Percentiles rank a stretch among this genome's conserved stretches.
These are phyloP conservation scores for Microtus richardsoni DNA, from an alignment of 2,113 vertebrate genomes.

Conservation along the genomic window DNA sequence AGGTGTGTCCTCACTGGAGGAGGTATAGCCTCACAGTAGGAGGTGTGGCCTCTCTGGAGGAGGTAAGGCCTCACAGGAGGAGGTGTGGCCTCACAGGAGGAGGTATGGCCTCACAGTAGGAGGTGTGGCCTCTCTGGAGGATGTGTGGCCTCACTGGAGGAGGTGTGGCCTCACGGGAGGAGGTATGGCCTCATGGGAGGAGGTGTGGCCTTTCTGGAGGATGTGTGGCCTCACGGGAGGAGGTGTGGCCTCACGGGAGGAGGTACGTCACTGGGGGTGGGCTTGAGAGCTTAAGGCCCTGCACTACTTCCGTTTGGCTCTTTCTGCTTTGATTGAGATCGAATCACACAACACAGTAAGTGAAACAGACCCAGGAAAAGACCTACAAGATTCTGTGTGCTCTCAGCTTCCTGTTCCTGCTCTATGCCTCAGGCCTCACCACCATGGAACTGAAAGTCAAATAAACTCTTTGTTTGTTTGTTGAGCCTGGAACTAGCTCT, in stretches of 20 bases:
- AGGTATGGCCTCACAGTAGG: too few relatives aligned
- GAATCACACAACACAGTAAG: not conserved
- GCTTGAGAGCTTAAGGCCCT: not conserved
- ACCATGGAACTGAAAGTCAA: not conserved
- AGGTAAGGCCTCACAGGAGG: too few relatives aligned
- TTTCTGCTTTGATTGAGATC: not conserved
- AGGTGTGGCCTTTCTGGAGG: too few relatives aligned
- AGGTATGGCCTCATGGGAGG: too few relatives aligned
- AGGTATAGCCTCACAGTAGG: too few relatives aligned
- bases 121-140: accelerated
- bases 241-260: too few relatives aligned
- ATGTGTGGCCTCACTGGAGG: too few relatives aligned
- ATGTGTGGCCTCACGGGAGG: too few relatives aligned
- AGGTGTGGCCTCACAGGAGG: too few relatives aligned
- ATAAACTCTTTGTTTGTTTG: not conserved
- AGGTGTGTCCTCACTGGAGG: too few relatives aligned
- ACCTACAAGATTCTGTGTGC: not conserved
- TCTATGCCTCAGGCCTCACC: not conserved
- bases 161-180: too few relatives aligned
- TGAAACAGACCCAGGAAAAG: not conserved
- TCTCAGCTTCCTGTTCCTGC: not conserved
- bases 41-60: not conserved
- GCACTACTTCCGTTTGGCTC: not conserved
- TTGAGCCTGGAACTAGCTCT: too few relatives aligned
- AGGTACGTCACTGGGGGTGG: not conserved